These are phyloP conservation scores for Salticus scenicus DNA, from an alignment of 2,888 invertebrate species.

Conservation along the genomic window DNA sequence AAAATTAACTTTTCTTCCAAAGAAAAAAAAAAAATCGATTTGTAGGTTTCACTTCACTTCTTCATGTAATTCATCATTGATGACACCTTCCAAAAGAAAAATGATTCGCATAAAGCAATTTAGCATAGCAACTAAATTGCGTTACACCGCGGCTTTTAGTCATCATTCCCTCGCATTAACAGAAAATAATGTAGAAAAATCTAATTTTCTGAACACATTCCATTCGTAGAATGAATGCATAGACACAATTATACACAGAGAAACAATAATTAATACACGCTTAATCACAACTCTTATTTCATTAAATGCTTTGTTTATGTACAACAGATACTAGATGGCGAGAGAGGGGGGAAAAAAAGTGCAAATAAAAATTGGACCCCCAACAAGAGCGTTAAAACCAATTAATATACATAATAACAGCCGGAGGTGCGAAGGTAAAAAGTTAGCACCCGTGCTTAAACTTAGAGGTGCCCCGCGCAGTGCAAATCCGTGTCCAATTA, in stretches of 20 bases:
- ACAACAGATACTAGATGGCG: not conserved
- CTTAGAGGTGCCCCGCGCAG: not conserved
- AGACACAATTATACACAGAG: not conserved
- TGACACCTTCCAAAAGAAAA: too few species aligned
- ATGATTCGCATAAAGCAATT: too few species aligned
- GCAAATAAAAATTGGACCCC: slow-evolving; percentile 3
- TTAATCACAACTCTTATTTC: not conserved
- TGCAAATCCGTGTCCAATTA: not conserved
- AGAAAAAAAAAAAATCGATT: too few species aligned
- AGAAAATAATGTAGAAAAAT: not conserved
- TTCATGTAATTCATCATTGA: too few species aligned
- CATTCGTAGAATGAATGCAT: not conserved
- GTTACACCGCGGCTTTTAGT: too few species aligned
- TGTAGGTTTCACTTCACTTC: too few species aligned
- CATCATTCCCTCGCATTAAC: too few species aligned
- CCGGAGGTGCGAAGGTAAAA: slow-evolving; percentile 34
- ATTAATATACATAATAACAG: slow-evolving; percentile 58
- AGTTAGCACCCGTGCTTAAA: not conserved
- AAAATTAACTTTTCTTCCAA: too few species aligned
- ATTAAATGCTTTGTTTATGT: slow-evolving; percentile 8
- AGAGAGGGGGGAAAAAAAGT: not conserved
- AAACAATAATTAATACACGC: slow-evolving; percentile 10
- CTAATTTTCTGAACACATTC: not conserved
- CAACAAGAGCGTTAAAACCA: slow-evolving; percentile 46
- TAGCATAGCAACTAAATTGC: too few species aligned